Evolutionary conservation across 2,113 vertebrate genomes (phyloP).

Genomic region (Petromus typicus): DNA sequence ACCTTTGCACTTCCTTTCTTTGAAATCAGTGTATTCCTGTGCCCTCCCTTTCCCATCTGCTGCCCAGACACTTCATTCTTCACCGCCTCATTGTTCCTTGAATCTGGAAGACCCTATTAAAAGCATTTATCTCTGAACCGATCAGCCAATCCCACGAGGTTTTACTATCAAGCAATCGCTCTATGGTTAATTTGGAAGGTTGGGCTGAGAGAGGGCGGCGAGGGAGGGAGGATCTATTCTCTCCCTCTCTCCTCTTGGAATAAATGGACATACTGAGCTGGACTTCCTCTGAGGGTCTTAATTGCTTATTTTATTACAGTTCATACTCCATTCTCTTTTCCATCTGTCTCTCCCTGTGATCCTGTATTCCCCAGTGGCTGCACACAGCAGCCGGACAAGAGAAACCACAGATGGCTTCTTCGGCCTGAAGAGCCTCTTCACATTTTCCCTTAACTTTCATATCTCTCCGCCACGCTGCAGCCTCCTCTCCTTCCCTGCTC

Average conservation of each 20-base stretch:
- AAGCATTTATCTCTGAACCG: neutral
- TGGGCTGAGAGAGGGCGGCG: too few species aligned
- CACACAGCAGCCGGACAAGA: neutral
- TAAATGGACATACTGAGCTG: constrained; percentile 20
- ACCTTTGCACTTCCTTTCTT: neutral
- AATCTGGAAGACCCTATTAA: neutral
- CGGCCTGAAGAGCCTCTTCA: neutral
- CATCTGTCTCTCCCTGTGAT: neutral
- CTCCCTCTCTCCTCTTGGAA: neutral
- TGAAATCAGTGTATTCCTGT: neutral
- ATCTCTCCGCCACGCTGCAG: neutral
- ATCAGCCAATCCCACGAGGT: neutral
- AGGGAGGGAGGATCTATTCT: neutral
- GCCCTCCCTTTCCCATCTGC: neutral
- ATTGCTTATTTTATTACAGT: constrained; percentile 50
- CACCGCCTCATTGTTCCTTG: neutral
- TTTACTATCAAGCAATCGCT: neutral
- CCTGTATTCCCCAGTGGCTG: constrained; percentile 26
- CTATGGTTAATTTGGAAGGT: neutral
- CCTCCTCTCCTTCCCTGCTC: neutral
- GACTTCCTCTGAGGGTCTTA: constrained; percentile 4
- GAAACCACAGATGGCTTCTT: neutral
- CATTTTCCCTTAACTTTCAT: neutral
- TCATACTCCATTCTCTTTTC: constrained; percentile 33
- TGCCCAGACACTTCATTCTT: neutral